Evolutionary conservation across 2,888 invertebrate species (phyloP).

Genomic region (Zaprionus bogoriensis): DNA sequence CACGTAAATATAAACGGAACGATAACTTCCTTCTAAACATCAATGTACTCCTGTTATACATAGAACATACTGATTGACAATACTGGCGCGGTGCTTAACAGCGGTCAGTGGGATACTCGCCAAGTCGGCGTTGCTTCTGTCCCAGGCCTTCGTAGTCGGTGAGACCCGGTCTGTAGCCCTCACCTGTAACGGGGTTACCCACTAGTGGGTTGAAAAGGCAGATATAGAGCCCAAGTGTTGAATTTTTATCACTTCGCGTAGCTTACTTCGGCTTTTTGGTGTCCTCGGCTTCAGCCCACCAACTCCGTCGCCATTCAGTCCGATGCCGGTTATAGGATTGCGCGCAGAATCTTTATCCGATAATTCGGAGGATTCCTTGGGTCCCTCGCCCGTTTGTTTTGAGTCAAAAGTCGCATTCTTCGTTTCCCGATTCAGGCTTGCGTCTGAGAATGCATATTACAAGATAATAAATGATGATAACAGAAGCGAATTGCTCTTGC

Average conservation of each 20-base stretch:
- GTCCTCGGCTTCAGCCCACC: constrained; percentile 40
- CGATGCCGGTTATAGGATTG: constrained; percentile 44
- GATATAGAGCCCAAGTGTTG: neutral
- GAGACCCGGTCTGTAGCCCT: constrained; percentile 27
- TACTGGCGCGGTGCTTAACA: neutral
- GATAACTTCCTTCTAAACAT: neutral
- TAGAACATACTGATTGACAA: too few species aligned
- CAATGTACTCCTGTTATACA: too few species aligned
- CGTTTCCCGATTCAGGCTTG: neutral
- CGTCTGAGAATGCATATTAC: neutral
- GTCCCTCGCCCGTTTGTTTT: neutral
- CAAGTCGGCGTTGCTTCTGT: constrained; percentile 4
- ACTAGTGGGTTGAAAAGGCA: neutral
- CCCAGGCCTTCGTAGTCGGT: constrained; percentile 19
- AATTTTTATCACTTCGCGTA: neutral
- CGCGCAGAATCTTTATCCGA: constrained; percentile 1
- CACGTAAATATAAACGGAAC: neutral
- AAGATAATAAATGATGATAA: too few species aligned
- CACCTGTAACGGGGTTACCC: constrained; percentile 43
- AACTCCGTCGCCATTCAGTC: constrained; percentile 43
- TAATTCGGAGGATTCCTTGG: neutral
- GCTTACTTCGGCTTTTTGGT: constrained; percentile 31
- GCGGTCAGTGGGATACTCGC: neutral
- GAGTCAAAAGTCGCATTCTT: too few species aligned
- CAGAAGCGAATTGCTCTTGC: too few species aligned